phyloP scores from a whole-genome alignment of 2,797 vertebrate species.

The Sebastes oblongus region DNA sequence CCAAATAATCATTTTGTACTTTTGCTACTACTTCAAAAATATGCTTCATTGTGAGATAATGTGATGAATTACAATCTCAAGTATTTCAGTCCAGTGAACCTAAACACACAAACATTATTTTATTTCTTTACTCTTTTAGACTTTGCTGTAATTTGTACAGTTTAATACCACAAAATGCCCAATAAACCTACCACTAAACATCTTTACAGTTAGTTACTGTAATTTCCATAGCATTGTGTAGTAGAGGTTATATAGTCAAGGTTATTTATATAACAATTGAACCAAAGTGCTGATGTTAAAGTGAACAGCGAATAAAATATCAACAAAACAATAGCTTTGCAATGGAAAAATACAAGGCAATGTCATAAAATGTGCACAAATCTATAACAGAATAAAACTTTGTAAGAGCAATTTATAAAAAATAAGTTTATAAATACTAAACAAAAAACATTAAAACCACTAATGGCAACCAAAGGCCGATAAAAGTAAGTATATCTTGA shows the following conservation, averaged over 20 bases:
- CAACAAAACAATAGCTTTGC: too few species aligned
- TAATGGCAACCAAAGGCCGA: too few species aligned
- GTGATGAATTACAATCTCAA: neutral
- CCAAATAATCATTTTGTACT: neutral
- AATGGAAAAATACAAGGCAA: too few species aligned
- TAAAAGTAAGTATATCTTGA: too few species aligned
- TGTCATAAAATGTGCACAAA: too few species aligned
- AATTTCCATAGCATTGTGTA: neutral
- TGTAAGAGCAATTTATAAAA: too few species aligned
- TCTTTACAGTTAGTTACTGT: neutral
- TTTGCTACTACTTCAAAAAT: neutral
- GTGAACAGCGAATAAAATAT: too few species aligned
- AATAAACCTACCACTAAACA: neutral
- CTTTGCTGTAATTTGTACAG: neutral
- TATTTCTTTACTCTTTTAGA: neutral
- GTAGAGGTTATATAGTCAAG: neutral
- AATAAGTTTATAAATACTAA: too few species aligned
- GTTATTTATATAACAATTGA: too few species aligned
- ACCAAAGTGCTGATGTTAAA: too few species aligned
- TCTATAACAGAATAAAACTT: too few species aligned
- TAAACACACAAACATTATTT: neutral
- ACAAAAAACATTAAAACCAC: too few species aligned
- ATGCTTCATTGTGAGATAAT: neutral
- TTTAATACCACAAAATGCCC: neutral
- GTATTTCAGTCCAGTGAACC: neutral